These are phyloP conservation scores for Chelon labrosus DNA, from an alignment of 2,797 vertebrate genomes.

Conservation along the genomic window DNA sequence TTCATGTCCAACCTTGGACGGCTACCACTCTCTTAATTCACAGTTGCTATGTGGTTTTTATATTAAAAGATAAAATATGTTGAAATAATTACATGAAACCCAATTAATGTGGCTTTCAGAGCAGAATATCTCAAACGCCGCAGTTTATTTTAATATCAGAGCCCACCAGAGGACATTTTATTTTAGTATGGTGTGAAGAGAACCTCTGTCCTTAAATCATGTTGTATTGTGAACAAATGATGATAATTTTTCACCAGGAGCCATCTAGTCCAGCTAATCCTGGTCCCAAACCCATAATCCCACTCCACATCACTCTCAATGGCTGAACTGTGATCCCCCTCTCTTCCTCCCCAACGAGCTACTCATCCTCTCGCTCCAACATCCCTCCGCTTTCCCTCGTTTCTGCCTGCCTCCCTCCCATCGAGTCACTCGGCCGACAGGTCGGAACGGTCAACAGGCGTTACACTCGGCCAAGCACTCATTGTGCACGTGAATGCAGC, in stretches of 20 bases:
- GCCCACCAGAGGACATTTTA: background rate
- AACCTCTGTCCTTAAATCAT: background rate
- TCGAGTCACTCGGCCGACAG: constrained; percentile 72
- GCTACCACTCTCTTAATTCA: background rate
- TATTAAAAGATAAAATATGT: background rate
- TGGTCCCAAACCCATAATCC: constrained; percentile 61
- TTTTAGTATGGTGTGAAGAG: background rate
- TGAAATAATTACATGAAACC: background rate
- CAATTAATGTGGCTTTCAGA: background rate
- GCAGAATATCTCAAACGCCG: background rate
- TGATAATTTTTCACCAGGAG: constrained; percentile 28
- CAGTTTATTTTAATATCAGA: background rate
- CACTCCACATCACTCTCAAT: constrained; percentile 55
- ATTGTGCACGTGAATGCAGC: constrained; percentile 89
- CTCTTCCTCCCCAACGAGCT: constrained; percentile 33
- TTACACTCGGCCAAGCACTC: constrained; percentile 87
- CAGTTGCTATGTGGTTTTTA: background rate
- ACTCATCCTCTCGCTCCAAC: constrained; percentile 50
- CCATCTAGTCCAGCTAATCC: constrained; percentile 44
- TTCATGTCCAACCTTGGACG: background rate
- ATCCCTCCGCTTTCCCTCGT: constrained; percentile 32
- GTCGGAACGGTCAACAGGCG: constrained; percentile 91
- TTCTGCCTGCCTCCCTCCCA: constrained; percentile 33
- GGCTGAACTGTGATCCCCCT: constrained; percentile 18
- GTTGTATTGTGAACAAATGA: constrained; percentile 6